Base-by-base conservation (phyloP, 2,113 vertebrate genomes). In the Lepus timidus region DNA sequence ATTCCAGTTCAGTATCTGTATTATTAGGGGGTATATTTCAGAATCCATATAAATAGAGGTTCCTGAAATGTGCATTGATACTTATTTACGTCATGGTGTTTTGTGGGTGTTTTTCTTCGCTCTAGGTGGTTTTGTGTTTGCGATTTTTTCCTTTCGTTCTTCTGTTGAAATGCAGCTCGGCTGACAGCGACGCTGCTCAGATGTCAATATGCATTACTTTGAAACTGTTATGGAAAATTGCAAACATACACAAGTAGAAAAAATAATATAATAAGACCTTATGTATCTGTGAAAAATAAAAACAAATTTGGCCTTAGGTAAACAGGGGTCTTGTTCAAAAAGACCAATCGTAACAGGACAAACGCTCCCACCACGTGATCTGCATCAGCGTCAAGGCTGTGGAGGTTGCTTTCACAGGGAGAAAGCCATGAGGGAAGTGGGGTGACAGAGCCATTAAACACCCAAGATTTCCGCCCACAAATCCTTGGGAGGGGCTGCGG, bases 171-270 rank as follows among this genome's bases (percentile, higher is more conserved):
- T 81, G 64, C 58, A 73, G 23, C 55, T 74, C 31, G 13, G 52
- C 16, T 80, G 64, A 83, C 27, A 94, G 36, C 52, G 31, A 78
- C 39, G 85, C 62, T 76, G 39, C n/a, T 89, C 55, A 71, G 73
- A 71, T 51, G 44, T 64, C 52, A 71, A 78, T n/a, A 9, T 90
- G 3, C 25, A 78, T 70, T 62, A 61, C 44, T 73, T 85, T 84
- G 55, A 65, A 75, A n/a, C 58, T 39, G 25, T 79, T 36, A 31
- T 64, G 9, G 65, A 80, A 62, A 78, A 62, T 70, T 51, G 10
- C 36, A 76, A 51, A 79, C 25, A 65, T 52, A 44, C 82, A 73
- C 55, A 86, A 55, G n/a, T 10, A 73, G 44, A 80, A 80, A 55
- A 44, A 91, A n/a, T 55, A n/a, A 22, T 55, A n/a, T 6, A 84